phyloP scores from a whole-genome alignment of 2,888 invertebrate species.

The Druceiella hillmani region DNA sequence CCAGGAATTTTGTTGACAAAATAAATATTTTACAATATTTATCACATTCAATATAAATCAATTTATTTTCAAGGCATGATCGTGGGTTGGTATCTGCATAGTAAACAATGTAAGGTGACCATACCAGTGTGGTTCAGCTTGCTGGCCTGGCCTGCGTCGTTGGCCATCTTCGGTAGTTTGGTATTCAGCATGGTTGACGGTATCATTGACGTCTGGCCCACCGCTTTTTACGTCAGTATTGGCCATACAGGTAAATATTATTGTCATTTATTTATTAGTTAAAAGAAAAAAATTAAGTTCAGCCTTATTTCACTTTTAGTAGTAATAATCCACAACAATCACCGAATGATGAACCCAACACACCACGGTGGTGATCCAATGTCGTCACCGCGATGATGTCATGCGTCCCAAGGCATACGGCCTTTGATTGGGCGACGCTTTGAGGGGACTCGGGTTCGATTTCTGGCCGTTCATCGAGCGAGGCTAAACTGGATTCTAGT shows the following conservation, averaged over 20 bases:
- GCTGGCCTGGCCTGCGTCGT: constrained; percentile 55
- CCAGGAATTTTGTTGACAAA: too few relatives aligned
- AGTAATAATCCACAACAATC: too few relatives aligned
- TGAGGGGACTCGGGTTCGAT: too few relatives aligned
- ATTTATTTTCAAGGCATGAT: constrained; percentile 50
- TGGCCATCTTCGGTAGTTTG: constrained; percentile 55
- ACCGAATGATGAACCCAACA: too few relatives aligned
- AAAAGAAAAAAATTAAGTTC: background rate
- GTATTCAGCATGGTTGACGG: constrained; percentile 66
- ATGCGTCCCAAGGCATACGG: too few relatives aligned
- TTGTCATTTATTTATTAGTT: constrained; percentile 2
- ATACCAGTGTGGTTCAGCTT: constrained; percentile 52
- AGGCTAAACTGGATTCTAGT: too few relatives aligned
- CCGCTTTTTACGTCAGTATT: constrained; percentile 70
- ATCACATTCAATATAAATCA: constrained; percentile 6
- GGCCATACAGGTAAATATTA: constrained; percentile 56
- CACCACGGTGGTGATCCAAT: too few relatives aligned
- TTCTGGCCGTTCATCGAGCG: too few relatives aligned
- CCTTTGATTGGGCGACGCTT: too few relatives aligned
- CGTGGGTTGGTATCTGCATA: constrained; percentile 67
- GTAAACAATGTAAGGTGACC: constrained; percentile 58
- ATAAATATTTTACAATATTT: constrained; percentile 4
- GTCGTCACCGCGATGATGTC: too few relatives aligned
- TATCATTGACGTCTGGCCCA: constrained; percentile 57
- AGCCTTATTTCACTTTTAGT: too few relatives aligned